Evolutionary conservation across 1,140 invertebrate species (phyloP).

Genomic region (Drosophila guanche): DNA sequence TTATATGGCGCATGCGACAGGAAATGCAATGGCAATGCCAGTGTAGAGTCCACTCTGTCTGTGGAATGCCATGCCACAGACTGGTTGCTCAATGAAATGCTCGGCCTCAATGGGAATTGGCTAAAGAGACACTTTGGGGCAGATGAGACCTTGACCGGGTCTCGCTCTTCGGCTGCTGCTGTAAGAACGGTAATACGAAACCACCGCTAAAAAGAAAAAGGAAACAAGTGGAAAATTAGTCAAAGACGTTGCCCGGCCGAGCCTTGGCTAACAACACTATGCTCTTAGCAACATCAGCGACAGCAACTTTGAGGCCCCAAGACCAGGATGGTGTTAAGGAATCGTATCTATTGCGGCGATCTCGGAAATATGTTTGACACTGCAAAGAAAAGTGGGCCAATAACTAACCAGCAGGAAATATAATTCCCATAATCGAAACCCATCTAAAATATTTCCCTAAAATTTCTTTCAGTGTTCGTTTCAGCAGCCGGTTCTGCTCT

Average conservation of each 20-base stretch:
- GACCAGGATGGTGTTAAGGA: slow-evolving; percentile 61
- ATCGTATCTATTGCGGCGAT: slow-evolving; percentile 59
- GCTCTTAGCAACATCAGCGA: slow-evolving; percentile 67
- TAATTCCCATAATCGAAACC: neutral
- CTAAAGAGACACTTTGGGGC: slow-evolving; percentile 30
- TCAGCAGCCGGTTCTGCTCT: slow-evolving; percentile 43
- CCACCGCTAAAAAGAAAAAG: slow-evolving; percentile 66
- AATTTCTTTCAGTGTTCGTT: slow-evolving; percentile 15
- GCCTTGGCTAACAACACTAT: slow-evolving; percentile 69
- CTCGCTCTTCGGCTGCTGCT: slow-evolving; percentile 4
- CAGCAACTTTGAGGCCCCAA: slow-evolving; percentile 33
- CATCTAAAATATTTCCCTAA: neutral
- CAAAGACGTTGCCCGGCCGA: slow-evolving; percentile 37
- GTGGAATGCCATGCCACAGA: slow-evolving; percentile 21
- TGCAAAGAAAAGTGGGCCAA: neutral
- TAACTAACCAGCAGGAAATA: neutral
- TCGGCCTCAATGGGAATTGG: too few species aligned
- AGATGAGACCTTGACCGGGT: slow-evolving; percentile 70
- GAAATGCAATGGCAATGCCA: slow-evolving; percentile 35
- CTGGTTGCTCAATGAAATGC: slow-evolving; percentile 39
- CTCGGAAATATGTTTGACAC: slow-evolving; percentile 28
- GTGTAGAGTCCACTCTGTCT: too few species aligned
- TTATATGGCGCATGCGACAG: slow-evolving; percentile 70
- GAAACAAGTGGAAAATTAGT: slow-evolving; percentile 44
- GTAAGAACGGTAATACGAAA: slow-evolving; percentile 71